These are phyloP conservation scores for Nyctalus aviator DNA, from an alignment of 2,797 vertebrate species.

Conservation along the genomic window DNA sequence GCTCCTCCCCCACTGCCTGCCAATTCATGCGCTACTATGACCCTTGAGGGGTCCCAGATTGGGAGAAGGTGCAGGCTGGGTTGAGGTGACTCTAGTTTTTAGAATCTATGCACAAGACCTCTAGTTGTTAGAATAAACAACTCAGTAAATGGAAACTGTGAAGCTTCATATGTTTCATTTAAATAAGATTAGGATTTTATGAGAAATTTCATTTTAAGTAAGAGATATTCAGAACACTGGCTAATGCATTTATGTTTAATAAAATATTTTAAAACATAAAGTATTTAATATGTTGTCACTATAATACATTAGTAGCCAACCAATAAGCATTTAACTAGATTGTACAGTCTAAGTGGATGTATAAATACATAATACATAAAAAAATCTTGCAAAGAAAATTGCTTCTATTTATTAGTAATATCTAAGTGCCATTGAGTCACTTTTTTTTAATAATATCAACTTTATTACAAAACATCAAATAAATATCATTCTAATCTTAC, in stretches of 20 bases:
- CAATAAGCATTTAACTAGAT: slow-evolving; percentile 24
- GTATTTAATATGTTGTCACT: neutral
- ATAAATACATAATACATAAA: neutral
- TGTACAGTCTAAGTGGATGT: neutral
- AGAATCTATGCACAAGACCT: too few species aligned
- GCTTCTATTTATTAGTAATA: neutral
- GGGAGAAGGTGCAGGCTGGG: too few species aligned
- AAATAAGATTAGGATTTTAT: slow-evolving; percentile 45
- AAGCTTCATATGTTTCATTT: slow-evolving; percentile 56
- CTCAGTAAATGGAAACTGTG: slow-evolving; percentile 68
- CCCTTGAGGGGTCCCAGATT: too few species aligned
- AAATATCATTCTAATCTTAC: neutral
- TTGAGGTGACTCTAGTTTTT: too few species aligned
- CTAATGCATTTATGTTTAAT: neutral
- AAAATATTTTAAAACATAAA: slow-evolving; percentile 43
- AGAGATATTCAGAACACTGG: neutral
- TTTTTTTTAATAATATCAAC: neutral
- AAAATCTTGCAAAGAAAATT: neutral
- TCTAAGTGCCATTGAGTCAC: neutral
- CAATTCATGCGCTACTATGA: too few species aligned
- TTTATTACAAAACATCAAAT: neutral
- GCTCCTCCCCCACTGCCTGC: too few species aligned
- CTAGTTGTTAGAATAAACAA: slow-evolving; percentile 44
- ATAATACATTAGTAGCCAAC: neutral
- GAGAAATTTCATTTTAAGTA: slow-evolving; percentile 49